Evolutionary conservation across 2,888 invertebrate species (phyloP).

Genomic region (Chrysomela aeneicollis): DNA sequence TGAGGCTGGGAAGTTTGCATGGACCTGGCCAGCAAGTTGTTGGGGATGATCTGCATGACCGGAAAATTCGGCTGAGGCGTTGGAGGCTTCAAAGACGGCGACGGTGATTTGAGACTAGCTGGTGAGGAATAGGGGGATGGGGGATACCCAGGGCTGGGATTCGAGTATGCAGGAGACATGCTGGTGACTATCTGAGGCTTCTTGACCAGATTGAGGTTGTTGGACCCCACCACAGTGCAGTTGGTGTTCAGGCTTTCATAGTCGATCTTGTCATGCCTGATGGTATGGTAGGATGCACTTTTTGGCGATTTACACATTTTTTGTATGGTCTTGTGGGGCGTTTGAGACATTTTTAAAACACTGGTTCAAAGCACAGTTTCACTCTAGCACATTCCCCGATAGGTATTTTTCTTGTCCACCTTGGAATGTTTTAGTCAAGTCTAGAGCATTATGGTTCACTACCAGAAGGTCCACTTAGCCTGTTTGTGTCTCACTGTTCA

Average conservation of each 20-base stretch:
- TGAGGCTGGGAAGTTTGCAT: slow-evolving; percentile 56
- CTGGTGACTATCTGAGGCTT: slow-evolving; percentile 58
- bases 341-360: slow-evolving; percentile 60
- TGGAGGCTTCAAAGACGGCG: slow-evolving; percentile 49
- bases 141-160: slow-evolving; percentile 54
- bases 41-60: slow-evolving; percentile 60
- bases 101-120: slow-evolving; percentile 59
- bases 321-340: slow-evolving; percentile 55
- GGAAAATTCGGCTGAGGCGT: slow-evolving; percentile 60
- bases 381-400: slow-evolving; percentile 45
- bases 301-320: slow-evolving; percentile 63
- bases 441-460: slow-evolving; percentile 34
- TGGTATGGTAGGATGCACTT: slow-evolving; percentile 51
- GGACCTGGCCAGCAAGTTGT: slow-evolving; percentile 56
- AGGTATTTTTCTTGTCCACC: slow-evolving; percentile 30
- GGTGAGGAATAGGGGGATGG: slow-evolving; percentile 59
- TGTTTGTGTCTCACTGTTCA: slow-evolving; percentile 24
- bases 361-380: slow-evolving; percentile 45
- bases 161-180: slow-evolving; percentile 58
- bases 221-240: slow-evolving; percentile 61
- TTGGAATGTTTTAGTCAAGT: slow-evolving; percentile 35
- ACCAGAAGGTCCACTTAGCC: slow-evolving; percentile 21
- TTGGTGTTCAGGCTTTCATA: slow-evolving; percentile 61
- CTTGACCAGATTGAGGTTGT: slow-evolving; percentile 60
- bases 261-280: slow-evolving; percentile 56